Conservation (phyloP, 2,113 vertebrate genomes). For the Lichenostomus cassidix region DNA sequence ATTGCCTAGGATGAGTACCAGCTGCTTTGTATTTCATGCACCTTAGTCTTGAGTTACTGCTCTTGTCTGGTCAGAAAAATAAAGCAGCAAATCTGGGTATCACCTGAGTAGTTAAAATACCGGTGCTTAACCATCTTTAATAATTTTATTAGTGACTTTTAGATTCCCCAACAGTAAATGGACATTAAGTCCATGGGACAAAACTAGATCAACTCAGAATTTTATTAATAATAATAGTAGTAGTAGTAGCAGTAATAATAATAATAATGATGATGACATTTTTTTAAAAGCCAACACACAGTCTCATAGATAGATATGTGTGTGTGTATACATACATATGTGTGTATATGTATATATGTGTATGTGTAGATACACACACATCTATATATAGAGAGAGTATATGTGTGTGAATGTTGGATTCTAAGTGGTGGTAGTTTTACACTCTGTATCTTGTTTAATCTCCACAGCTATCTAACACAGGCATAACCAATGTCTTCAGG, state of each 20-base stretch:
- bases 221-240: neutral
- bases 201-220: neutral
- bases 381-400: too few relatives aligned
- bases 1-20: neutral
- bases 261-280: neutral
- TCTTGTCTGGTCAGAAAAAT: neutral
- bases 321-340: fast-evolving
- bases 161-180: neutral
- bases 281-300: neutral
- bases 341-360: too few relatives aligned
- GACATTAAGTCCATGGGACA: neutral
- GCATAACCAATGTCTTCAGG: neutral
- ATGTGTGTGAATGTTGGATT: neutral
- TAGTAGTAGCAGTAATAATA: neutral
- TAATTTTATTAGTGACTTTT: neutral
- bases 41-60: neutral
- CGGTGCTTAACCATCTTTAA: neutral
- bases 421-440: neutral
- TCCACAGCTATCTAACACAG: neutral
- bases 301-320: neutral
- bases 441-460: neutral
- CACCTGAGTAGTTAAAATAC: neutral
- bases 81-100: neutral
- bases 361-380: neutral
- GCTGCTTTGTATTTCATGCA: neutral